These are phyloP conservation scores for Meganola albula DNA, from an alignment of 2,888 invertebrate species.

Conservation along the genomic window DNA sequence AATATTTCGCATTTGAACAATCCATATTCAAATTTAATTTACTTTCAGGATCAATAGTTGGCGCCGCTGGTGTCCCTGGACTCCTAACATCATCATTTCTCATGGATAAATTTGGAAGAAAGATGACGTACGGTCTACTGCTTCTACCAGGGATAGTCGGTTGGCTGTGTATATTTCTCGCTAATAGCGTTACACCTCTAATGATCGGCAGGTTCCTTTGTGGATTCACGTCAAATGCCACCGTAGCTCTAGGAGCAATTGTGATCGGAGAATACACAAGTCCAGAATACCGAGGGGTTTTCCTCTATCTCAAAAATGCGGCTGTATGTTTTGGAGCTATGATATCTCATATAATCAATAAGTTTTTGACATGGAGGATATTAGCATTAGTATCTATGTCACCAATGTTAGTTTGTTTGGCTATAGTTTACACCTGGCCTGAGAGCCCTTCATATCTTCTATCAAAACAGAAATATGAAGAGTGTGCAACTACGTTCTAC, in stretches of 20 bases:
- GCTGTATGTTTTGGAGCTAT: conserved; percentile 20
- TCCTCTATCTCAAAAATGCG: conserved; percentile 43
- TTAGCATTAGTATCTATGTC: conserved; percentile 26
- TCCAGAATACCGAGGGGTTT: conserved; percentile 71
- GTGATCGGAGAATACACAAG: conserved; percentile 64
- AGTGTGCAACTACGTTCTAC: conserved; percentile 39
- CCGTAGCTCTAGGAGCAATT: conserved; percentile 43
- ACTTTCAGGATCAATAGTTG: conserved; percentile 36
- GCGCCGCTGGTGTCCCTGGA: conserved; percentile 34
- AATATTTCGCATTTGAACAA: too few relatives aligned
- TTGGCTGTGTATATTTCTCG: conserved; percentile 21
- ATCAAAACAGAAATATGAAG: conserved; percentile 18
- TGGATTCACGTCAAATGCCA: conserved; percentile 15
- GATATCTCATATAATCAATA: conserved; percentile 26
- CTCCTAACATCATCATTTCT: conserved; percentile 36
- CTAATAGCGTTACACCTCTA: conserved; percentile 10
- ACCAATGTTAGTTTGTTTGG: conserved; percentile 16
- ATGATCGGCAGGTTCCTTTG: conserved; percentile 20
- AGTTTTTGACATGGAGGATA: conserved; percentile 29
- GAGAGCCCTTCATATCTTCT: conserved; percentile 33
- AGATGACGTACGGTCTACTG: conserved; percentile 40
- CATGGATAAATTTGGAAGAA: conserved; percentile 37
- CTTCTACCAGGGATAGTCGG: conserved; percentile 38
- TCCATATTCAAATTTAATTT: too few relatives aligned
- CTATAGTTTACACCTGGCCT: conserved; percentile 29